A percentile compares a stretch with the other conserved stretches of the same genome.
These are phyloP conservation scores for Diploptera punctata DNA, from an alignment of 2,888 invertebrate species.

Conservation along the genomic window DNA sequence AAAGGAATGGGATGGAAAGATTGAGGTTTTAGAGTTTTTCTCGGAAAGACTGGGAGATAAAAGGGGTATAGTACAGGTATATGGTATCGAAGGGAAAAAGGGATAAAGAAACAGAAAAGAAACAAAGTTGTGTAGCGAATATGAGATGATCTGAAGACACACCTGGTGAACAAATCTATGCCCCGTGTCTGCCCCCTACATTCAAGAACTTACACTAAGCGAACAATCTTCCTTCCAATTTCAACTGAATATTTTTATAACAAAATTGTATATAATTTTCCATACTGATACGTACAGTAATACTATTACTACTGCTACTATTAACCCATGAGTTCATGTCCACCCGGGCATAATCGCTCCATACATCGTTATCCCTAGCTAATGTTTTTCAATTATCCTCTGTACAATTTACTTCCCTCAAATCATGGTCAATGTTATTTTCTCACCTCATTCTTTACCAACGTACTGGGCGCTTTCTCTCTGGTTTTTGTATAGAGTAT, in stretches of 20 bases:
- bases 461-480: too few species aligned
- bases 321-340: too few species aligned
- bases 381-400: too few species aligned
- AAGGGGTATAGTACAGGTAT: conserved; percentile 5
- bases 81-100: not conserved
- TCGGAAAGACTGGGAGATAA: not conserved
- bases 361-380: too few species aligned
- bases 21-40: conserved; percentile 28
- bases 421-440: too few species aligned
- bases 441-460: too few species aligned
- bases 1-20: conserved; percentile 22
- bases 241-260: conserved; percentile 27
- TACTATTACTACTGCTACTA: too few species aligned
- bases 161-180: conserved; percentile 31
- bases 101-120: not conserved
- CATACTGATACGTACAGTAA: too few species aligned
- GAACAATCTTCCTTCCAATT: not conserved
- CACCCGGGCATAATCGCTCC: too few species aligned
- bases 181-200: not conserved
- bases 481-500: too few species aligned
- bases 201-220: not conserved
- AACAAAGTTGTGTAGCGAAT: not conserved
- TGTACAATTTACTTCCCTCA: too few species aligned
- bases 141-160: conserved; percentile 20
- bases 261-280: too few species aligned